Evolutionary conservation across 2,888 invertebrate genomes (phyloP).

Genomic region (Patella ulyssiponensis): DNA sequence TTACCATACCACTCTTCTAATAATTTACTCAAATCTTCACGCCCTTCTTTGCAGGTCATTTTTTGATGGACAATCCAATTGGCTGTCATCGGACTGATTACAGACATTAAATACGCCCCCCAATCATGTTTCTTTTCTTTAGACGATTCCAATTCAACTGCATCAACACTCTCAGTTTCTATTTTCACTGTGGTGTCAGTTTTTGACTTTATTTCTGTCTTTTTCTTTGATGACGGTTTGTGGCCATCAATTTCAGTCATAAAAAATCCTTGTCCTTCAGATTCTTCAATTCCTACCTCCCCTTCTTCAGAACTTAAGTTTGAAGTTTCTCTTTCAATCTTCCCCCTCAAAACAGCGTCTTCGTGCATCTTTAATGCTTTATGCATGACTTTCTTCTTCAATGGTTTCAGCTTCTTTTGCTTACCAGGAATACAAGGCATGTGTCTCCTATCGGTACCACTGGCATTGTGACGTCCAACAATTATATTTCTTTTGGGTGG

Average conservation of each 20-base stretch:
- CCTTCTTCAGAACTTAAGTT: not conserved
- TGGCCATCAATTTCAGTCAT: conserved; percentile 22
- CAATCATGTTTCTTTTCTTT: conserved; percentile 52
- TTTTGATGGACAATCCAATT: conserved; percentile 67
- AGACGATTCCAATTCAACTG: conserved; percentile 18
- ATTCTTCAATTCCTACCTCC: not conserved
- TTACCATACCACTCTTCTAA: conserved; percentile 62
- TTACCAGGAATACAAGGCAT: conserved; percentile 63
- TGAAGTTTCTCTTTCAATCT: not conserved
- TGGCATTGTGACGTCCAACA: conserved; percentile 57
- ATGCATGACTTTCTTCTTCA: conserved; percentile 55
- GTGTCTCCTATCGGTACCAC: conserved; percentile 56
- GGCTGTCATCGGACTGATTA: conserved; percentile 68
- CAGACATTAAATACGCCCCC: conserved; percentile 69
- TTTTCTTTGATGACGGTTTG: conserved; percentile 1
- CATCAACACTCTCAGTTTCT: conserved; percentile 14
- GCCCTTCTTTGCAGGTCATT: conserved; percentile 43
- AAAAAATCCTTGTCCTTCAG: conserved; percentile 17
- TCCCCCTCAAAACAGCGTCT: conserved; percentile 40
- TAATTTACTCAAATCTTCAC: conserved; percentile 54
- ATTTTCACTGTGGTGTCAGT: not conserved
- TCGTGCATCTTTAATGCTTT: conserved; percentile 58
- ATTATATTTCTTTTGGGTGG: conserved; percentile 46
- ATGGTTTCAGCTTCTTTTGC: conserved; percentile 54
- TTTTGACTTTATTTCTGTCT: not conserved